A percentile compares a stretch with the other conserved stretches of the same genome.
Evolutionary conservation across 2,113 vertebrate species (phyloP).

Genomic region (Hippoglossus stenolepis): DNA sequence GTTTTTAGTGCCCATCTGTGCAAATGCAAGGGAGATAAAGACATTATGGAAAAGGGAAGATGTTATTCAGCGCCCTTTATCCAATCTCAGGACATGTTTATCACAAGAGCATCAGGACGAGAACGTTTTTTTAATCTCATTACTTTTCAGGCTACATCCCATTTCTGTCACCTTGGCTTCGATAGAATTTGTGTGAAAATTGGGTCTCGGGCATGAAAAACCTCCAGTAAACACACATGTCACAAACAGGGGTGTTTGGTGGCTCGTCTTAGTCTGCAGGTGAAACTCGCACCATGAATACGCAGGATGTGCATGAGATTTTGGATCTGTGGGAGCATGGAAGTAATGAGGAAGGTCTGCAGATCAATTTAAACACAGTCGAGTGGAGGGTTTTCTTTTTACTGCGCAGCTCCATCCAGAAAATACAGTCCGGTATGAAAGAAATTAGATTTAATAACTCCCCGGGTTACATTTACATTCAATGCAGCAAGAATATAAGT

Average conservation of each 20-base stretch:
- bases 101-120: slow-evolving; percentile 14
- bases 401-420: neutral
- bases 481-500: slow-evolving; percentile 1
- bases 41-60: slow-evolving; percentile 6
- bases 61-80: slow-evolving; percentile 11
- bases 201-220: slow-evolving; percentile 42
- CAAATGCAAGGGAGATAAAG: slow-evolving; percentile 5
- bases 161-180: slow-evolving; percentile 23
- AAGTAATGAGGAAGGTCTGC: slow-evolving; percentile 17
- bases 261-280: slow-evolving; percentile 36
- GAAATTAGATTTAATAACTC: slow-evolving; percentile 14
- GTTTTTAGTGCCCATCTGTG: neutral
- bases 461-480: neutral
- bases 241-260: slow-evolving; percentile 22
- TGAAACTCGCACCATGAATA: slow-evolving; percentile 1
- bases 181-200: slow-evolving; percentile 31
- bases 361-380: slow-evolving; percentile 9
- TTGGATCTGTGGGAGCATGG: too few relatives aligned
- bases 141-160: slow-evolving; percentile 5
- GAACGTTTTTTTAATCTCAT: slow-evolving; percentile 28
- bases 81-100: slow-evolving; percentile 5
- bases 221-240: slow-evolving; percentile 41
- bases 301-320: neutral
- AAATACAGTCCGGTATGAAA: slow-evolving; percentile 3
- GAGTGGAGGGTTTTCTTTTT: too few relatives aligned